Base-by-base conservation (phyloP, 2,113 vertebrate genomes). In the Elgaria multicarinata region DNA sequence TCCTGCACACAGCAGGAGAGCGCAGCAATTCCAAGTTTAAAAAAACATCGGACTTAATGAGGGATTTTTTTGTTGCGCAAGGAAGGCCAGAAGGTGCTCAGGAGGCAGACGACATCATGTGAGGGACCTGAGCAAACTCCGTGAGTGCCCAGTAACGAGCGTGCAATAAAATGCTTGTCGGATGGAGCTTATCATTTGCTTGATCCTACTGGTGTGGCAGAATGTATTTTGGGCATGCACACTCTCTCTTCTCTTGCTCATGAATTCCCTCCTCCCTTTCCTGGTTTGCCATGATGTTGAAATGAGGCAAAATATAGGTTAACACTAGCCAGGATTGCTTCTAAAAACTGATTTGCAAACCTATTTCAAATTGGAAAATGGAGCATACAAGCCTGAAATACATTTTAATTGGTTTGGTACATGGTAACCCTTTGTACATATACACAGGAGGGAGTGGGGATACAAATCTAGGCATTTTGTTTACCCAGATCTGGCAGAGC, bases 361-460 rank as follows among this genome's bases (percentile, higher is more conserved):
- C 66, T n/a, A 22, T n/a, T 85, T 71, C 44, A 72, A 72, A 85
- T 85, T 22, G 44, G 74, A 36, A 36, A 31, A 39, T 28, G 33
- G 9, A 62, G n/a, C 79, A 85, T 53, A 12, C 14, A 72, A 22
- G 36, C 10, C 39, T 55, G 4, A 24, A n/a, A 46, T 44, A 33
- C 46, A 55, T 42, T 80, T 46, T 79, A 24, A 78, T 16, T 62
- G 58, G 28, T 66, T 50, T 42, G 12, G 18, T 39, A 58, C 50
- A 53, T 53, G 83, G 82, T 36, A 90, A 94, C 18, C 94, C 92
- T 90, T 87, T 93, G 81, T 83, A 83, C 72, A 88, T 36, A 62
- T 89, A 1, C 50, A 88, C 20, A 14, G 7, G 22, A 1, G 24
- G 14, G 28, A n/a, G n/a, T n/a, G 28, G 28, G 18, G 26, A 10